Conservation (phyloP, 1,140 invertebrate genomes). For the Neodiprion fabricii region DNA sequence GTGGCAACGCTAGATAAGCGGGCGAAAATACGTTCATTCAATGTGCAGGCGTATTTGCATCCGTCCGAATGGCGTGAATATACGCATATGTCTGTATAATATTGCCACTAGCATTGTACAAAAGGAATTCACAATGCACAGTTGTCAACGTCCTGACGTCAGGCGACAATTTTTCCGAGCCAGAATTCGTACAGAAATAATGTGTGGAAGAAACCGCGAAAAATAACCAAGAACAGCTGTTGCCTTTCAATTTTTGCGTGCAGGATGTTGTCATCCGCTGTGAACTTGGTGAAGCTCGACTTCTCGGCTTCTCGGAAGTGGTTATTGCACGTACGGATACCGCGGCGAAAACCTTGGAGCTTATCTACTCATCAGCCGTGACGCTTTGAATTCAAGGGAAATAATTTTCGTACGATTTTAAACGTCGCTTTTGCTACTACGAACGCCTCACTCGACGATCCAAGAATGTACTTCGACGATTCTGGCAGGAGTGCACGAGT, state of each 20-base stretch:
- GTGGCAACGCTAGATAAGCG: no score
- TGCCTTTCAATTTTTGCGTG: not conserved
- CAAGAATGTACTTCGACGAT: no score
- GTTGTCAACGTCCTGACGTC: constrained; percentile 3
- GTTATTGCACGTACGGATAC: not conserved
- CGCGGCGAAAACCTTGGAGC: not conserved
- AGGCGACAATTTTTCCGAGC: not conserved
- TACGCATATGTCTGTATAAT: not conserved
- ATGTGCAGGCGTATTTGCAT: no score
- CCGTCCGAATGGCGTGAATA: not conserved
- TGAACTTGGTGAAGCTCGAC: no score
- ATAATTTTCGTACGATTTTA: not conserved
- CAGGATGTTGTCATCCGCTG: no score
- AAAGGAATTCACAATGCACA: not conserved
- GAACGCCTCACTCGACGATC: no score
- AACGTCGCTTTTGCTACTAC: no score
- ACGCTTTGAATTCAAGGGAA: not conserved
- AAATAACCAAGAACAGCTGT: not conserved
- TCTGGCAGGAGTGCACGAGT: no score
- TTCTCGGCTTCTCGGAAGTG: no score
- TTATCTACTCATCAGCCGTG: not conserved
- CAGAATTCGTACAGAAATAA: not conserved
- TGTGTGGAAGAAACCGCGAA: not conserved
- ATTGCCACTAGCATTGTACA: no score
- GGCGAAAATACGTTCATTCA: no score